Evolutionary conservation across 2,113 vertebrate species (phyloP).

Genomic region (Carollia perspicillata): DNA sequence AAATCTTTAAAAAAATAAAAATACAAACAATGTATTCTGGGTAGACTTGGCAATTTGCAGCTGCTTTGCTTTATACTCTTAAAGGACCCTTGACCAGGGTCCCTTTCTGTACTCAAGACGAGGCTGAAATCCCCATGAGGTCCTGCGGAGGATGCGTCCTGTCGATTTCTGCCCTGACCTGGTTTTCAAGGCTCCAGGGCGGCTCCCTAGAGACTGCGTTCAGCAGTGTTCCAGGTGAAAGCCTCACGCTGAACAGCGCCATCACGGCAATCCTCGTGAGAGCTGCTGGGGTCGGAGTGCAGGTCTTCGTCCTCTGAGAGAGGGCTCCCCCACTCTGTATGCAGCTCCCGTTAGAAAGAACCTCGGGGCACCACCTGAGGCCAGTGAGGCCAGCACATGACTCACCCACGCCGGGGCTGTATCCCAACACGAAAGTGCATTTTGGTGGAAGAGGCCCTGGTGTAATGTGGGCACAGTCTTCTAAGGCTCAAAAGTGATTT

Average conservation of each 20-base stretch:
- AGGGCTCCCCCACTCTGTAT: fast-evolving
- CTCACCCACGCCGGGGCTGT: background rate
- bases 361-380: background rate
- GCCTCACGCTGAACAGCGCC: fast-evolving
- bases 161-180: background rate
- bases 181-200: background rate
- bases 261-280: fast-evolving
- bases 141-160: fast-evolving
- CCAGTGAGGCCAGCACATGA: no score
- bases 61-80: background rate
- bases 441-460: background rate
- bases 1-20: no score
- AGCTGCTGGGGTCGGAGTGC: background rate
- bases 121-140: background rate
- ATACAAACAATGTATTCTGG: background rate
- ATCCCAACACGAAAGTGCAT: background rate
- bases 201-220: fast-evolving
- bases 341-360: background rate
- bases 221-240: fast-evolving
- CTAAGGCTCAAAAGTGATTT: background rate
- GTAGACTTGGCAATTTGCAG: background rate
- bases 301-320: background rate
- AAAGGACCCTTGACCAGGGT: background rate
- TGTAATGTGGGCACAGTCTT: background rate
- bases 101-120: background rate